phyloP scores from a whole-genome alignment of 1,140 invertebrate genomes.

The Popillia japonica region DNA sequence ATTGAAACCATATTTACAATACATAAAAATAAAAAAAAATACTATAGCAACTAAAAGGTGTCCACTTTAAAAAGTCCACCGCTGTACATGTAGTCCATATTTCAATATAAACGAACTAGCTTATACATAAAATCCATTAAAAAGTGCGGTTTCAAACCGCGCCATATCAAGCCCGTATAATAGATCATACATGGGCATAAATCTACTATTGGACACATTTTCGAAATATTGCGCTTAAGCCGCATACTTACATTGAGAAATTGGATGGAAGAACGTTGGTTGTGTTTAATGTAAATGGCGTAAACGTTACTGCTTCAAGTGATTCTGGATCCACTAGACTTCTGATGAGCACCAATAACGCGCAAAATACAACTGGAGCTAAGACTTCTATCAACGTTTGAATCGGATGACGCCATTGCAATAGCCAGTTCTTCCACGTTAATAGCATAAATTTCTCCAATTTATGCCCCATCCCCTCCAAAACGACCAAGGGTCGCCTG shows the following conservation, averaged over 20 bases:
- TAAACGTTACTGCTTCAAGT: background rate
- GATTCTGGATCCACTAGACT: slow-evolving; percentile 61
- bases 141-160: too few species aligned
- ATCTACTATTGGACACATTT: too few species aligned
- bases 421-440: slow-evolving; percentile 86
- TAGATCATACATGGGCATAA: too few species aligned
- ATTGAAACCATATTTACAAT: too few species aligned
- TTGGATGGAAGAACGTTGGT: slow-evolving; percentile 9
- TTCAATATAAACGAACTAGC: too few species aligned
- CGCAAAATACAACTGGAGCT: slow-evolving; percentile 73
- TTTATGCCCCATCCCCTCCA: slow-evolving; percentile 47
- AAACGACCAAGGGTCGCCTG: background rate
- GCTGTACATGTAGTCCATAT: too few species aligned
- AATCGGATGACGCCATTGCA: slow-evolving; percentile 77
- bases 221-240: too few species aligned
- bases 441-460: slow-evolving; percentile 72
- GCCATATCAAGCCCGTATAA: too few species aligned
- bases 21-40: too few species aligned
- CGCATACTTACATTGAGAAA: background rate
- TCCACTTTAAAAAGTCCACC: too few species aligned
- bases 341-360: slow-evolving; percentile 73
- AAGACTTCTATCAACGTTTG: slow-evolving; percentile 77
- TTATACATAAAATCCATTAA: too few species aligned
- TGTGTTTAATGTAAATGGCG: background rate
- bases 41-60: too few species aligned